phyloP scores from a whole-genome alignment of 2,113 vertebrate species.

The Morone chrysops region DNA sequence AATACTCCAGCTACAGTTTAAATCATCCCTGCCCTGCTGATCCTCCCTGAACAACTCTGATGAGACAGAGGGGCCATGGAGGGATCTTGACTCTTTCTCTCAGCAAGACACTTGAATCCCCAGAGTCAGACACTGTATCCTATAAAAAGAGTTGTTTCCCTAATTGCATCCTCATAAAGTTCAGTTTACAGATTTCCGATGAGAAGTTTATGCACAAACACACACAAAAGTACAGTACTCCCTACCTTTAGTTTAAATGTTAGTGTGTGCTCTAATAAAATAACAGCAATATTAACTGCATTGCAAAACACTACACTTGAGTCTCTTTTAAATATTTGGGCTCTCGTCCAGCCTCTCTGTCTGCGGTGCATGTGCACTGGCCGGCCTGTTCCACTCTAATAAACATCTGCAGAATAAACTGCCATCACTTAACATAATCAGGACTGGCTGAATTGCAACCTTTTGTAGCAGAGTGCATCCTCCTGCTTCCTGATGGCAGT shows the following conservation, averaged over 20 bases:
- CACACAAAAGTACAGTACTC: not conserved
- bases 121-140: not conserved
- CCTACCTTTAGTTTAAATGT: slow-evolving; percentile 5
- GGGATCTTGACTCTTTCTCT: not conserved
- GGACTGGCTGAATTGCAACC: slow-evolving; percentile 24
- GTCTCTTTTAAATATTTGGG: slow-evolving; percentile 61
- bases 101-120: not conserved
- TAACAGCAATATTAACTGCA: slow-evolving; percentile 8
- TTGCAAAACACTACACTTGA: slow-evolving; percentile 29
- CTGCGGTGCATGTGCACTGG: slow-evolving; percentile 10
- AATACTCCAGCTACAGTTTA: not conserved
- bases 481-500: slow-evolving; percentile 16
- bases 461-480: slow-evolving; percentile 36
- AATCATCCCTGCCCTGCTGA: not conserved
- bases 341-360: slow-evolving; percentile 39
- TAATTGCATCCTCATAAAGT: slow-evolving; percentile 15
- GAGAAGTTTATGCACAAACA: not conserved
- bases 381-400: slow-evolving; percentile 16
- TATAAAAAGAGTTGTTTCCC: not conserved
- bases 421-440: slow-evolving; percentile 54
- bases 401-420: slow-evolving; percentile 48
- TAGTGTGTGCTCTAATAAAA: not conserved
- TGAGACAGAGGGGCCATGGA: not conserved
- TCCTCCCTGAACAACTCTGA: slow-evolving; percentile 1
- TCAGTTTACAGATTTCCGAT: slow-evolving; percentile 15